Percentiles rank a stretch among this genome's conserved stretches.
Evolutionary conservation across 1,140 invertebrate genomes (phyloP).

Genomic region (Drosophila pruinosa): DNA sequence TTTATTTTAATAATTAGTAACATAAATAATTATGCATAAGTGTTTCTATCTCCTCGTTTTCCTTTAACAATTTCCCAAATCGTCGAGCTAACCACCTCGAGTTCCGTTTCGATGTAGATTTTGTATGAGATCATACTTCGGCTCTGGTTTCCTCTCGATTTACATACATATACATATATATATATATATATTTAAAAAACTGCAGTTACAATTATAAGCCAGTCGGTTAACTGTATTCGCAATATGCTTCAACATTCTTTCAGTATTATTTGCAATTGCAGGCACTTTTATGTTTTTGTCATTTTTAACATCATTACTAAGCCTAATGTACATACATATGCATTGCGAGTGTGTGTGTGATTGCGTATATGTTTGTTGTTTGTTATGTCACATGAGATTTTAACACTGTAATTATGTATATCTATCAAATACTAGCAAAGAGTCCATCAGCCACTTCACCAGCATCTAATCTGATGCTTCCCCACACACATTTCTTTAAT

Average conservation of each 20-base stretch:
- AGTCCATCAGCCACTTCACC: constrained; percentile 12
- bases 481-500: constrained; percentile 16
- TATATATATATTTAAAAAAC: neutral
- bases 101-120: constrained; percentile 42
- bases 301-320: constrained; percentile 87
- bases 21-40: constrained; percentile 69
- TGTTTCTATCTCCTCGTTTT: constrained; percentile 17
- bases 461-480: constrained; percentile 23
- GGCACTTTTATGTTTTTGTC: constrained; percentile 89
- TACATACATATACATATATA: neutral
- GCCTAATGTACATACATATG: constrained; percentile 38
- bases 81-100: constrained; percentile 1
- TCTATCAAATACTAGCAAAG: constrained; percentile 35
- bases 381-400: constrained; percentile 59
- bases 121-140: constrained; percentile 66
- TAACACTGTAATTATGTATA: constrained; percentile 28
- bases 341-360: constrained; percentile 14
- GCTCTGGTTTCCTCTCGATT: neutral
- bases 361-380: constrained; percentile 23
- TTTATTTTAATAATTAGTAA: constrained; percentile 79
- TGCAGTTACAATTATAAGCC: neutral
- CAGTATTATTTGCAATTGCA: constrained; percentile 80
- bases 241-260: constrained; percentile 39
- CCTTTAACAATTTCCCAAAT: constrained; percentile 49
- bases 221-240: constrained; percentile 28